Conservation (phyloP, 2,888 invertebrate species). For the Hecatera dysodea region DNA sequence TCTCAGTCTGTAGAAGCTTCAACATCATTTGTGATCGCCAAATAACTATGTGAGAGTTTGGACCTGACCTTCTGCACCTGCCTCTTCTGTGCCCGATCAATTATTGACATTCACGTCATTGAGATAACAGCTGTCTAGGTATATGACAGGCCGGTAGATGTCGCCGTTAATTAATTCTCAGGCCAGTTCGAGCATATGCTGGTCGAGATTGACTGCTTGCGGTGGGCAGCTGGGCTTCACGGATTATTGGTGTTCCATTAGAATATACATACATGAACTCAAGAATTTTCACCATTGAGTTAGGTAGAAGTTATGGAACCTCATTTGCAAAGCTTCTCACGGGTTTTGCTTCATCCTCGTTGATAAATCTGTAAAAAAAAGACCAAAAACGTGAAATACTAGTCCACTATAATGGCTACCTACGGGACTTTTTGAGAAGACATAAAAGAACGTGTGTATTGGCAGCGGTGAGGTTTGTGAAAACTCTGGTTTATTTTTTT, state of each 20-base stretch:
- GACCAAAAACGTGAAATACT: not conserved
- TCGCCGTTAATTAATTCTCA: slow-evolving; percentile 66
- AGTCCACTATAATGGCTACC: too few species aligned
- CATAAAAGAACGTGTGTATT: not conserved
- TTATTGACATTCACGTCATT: slow-evolving; percentile 63
- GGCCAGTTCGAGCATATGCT: slow-evolving; percentile 37
- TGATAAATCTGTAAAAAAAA: not conserved
- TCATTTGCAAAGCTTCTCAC: not conserved
- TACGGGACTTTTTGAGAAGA: too few species aligned
- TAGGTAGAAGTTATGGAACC: not conserved
- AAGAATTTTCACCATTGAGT: not conserved
- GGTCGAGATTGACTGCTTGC: slow-evolving; percentile 44
- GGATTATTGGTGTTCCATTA: slow-evolving; percentile 29
- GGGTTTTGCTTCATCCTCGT: not conserved
- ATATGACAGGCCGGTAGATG: slow-evolving; percentile 65
- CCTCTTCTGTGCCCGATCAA: slow-evolving; percentile 35
- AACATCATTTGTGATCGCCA: not conserved
- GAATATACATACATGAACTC: not conserved
- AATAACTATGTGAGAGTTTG: not conserved
- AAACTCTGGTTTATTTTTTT: too few species aligned
- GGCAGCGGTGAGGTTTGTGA: too few species aligned
- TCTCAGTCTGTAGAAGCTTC: too few species aligned
- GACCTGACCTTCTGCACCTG: slow-evolving; percentile 1
- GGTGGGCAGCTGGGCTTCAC: slow-evolving; percentile 21
- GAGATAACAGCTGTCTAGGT: slow-evolving; percentile 57